Evolutionary conservation across 2,797 vertebrate genomes (phyloP).

Genomic region (Australoheros facetus): DNA sequence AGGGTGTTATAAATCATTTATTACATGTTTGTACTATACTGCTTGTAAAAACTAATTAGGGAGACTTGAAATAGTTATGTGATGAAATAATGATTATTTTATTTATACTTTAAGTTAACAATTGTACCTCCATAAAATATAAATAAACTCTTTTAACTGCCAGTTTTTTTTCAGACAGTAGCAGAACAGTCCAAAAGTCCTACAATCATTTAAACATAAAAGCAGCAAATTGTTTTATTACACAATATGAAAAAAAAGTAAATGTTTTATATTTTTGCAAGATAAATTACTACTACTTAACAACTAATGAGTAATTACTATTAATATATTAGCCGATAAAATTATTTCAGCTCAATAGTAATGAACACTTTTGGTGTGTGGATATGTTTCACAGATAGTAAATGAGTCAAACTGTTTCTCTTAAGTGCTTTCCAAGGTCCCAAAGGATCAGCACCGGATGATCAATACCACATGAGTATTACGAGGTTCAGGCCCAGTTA

Average conservation of each 20-base stretch:
- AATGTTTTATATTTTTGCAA: background rate
- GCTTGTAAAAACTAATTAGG: too few species aligned
- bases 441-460: conserved; percentile 61
- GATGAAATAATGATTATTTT: too few species aligned
- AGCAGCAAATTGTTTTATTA: background rate
- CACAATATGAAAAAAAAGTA: background rate
- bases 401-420: conserved; percentile 34
- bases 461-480: conserved; percentile 76
- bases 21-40: too few species aligned
- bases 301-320: background rate
- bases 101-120: too few species aligned
- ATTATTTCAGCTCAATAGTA: background rate
- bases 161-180: background rate
- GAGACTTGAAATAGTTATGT: too few species aligned
- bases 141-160: background rate
- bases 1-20: too few species aligned
- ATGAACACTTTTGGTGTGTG: background rate
- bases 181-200: background rate
- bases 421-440: conserved; percentile 41
- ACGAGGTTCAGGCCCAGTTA: conserved; percentile 54
- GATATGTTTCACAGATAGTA: conserved; percentile 2
- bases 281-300: background rate
- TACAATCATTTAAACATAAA: background rate
- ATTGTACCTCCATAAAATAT: background rate
- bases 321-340: background rate